phyloP scores from a whole-genome alignment of 2,113 vertebrate genomes.

The Paedocypris sp. region DNA sequence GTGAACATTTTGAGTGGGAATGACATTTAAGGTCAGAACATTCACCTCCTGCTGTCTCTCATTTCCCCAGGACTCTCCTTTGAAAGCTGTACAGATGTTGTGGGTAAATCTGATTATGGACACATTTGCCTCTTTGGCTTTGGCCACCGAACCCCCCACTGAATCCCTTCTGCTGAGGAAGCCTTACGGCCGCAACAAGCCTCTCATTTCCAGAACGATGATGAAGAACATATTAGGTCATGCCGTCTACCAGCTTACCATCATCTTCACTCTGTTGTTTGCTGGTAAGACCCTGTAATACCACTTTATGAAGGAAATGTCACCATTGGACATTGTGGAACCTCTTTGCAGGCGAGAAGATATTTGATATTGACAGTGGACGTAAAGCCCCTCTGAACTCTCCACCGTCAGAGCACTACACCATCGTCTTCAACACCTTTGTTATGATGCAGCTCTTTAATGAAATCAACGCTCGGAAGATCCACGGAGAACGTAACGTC shows the following conservation, averaged over 20 bases:
- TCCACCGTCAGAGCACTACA: conserved; percentile 94
- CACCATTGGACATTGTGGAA: background rate
- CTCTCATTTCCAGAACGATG: conserved; percentile 96
- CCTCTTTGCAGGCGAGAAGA: conserved; percentile 70
- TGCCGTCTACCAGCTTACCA: conserved; percentile 84
- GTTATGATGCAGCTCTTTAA: conserved; percentile 99
- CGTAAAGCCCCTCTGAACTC: conserved; percentile 85
- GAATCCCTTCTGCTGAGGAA: conserved; percentile 88
- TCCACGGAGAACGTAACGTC: conserved; percentile 96
- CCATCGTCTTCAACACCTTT: conserved; percentile 96
- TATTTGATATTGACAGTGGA: conserved; percentile 93
- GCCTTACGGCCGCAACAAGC: conserved; percentile 97
- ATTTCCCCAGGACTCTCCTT: conserved; percentile 78
- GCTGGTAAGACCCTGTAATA: conserved; percentile 71
- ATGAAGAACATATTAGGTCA: conserved; percentile 99
- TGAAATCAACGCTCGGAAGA: conserved; percentile 96
- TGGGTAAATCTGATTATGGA: conserved; percentile 99
- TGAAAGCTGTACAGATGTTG: conserved; percentile 98
- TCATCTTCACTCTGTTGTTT: conserved; percentile 91
- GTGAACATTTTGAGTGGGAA: background rate
- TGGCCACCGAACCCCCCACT: conserved; percentile 95
- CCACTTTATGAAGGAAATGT: background rate
- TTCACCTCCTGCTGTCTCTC: background rate
- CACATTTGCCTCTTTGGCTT: conserved; percentile 90
- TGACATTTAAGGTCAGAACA: background rate